phyloP scores from a whole-genome alignment of 2,797 vertebrate genomes.

The Siniperca obscura region DNA sequence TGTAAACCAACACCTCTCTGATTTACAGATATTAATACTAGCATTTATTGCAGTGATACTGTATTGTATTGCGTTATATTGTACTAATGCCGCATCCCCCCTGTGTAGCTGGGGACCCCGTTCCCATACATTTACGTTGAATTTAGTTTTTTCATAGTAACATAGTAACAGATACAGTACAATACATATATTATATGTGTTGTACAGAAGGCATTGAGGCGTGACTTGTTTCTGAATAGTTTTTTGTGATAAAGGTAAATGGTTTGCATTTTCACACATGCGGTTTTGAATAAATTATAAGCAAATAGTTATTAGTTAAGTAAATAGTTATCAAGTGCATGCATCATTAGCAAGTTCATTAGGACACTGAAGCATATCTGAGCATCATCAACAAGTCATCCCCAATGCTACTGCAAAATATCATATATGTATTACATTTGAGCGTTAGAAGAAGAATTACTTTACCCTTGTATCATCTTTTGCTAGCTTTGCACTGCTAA shows the following conservation, averaged over 20 bases:
- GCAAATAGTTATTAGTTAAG: no score
- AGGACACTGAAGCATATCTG: neutral
- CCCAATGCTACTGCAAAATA: constrained; percentile 1
- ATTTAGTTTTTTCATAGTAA: neutral
- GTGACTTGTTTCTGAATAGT: constrained; percentile 1
- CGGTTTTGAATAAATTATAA: neutral
- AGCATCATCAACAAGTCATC: neutral
- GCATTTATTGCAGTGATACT: neutral
- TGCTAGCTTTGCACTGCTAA: no score
- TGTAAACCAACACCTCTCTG: neutral
- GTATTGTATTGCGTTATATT: neutral
- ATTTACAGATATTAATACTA: neutral
- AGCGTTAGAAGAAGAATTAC: no score
- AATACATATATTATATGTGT: neutral
- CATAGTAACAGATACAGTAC: neutral
- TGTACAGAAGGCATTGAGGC: neutral
- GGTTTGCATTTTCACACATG: constrained; percentile 5
- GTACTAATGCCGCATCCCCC: neutral
- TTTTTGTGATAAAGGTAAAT: neutral
- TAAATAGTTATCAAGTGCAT: neutral
- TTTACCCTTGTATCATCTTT: no score
- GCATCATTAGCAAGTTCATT: constrained; percentile 28
- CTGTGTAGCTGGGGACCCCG: neutral
- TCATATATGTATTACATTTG: neutral
- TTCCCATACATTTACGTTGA: neutral